Conservation (phyloP, 2,113 vertebrate species). For the Nerophis lumbriciformis region DNA sequence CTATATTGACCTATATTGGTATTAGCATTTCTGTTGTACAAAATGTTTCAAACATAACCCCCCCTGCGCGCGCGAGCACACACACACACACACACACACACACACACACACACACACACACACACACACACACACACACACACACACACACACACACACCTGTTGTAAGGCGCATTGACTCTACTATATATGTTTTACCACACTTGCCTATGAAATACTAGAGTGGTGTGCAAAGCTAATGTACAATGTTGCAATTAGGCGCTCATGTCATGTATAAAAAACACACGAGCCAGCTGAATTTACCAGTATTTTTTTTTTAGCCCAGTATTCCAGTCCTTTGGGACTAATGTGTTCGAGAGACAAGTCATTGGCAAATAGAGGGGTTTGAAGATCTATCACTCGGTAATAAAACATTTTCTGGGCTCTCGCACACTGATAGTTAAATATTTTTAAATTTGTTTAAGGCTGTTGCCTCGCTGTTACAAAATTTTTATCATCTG, state of each 20-base stretch:
- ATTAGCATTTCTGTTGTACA: too few relatives aligned
- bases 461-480: neutral
- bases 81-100: too few relatives aligned
- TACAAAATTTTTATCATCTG: neutral
- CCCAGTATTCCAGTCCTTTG: conserved; percentile 34
- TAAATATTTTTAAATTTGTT: conserved; percentile 9
- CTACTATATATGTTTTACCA: conserved; percentile 3
- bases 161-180: too few relatives aligned
- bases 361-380: conserved; percentile 19
- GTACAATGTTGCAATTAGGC: neutral
- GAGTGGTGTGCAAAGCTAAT: conserved; percentile 23
- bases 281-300: neutral
- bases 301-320: neutral
- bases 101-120: too few relatives aligned
- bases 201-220: conserved; percentile 11
- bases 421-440: conserved; percentile 23
- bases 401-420: conserved; percentile 31
- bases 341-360: conserved; percentile 23
- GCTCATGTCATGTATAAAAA: too few relatives aligned
- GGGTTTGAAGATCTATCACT: conserved; percentile 7
- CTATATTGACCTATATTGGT: too few relatives aligned
- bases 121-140: too few relatives aligned
- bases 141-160: too few relatives aligned
- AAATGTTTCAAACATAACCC: too few relatives aligned
- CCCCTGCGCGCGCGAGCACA: too few relatives aligned